phyloP scores from a whole-genome alignment of 2,888 invertebrate genomes.

The Malthinus seriepunctatus region DNA sequence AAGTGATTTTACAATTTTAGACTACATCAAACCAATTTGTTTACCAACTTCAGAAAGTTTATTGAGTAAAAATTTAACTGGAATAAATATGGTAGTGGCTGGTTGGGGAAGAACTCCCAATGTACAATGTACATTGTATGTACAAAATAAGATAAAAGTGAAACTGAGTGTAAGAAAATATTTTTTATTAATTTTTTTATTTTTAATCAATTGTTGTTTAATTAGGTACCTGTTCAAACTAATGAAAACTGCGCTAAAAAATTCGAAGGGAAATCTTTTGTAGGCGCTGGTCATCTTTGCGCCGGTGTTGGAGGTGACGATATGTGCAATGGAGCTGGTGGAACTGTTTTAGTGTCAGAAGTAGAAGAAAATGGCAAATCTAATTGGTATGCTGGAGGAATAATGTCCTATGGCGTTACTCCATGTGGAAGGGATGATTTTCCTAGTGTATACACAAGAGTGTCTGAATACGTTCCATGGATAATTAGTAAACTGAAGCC shows the following conservation, averaged over 20 bases:
- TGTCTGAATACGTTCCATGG: constrained; percentile 63
- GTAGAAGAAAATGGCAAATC: constrained; percentile 41
- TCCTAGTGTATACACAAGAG: constrained; percentile 66
- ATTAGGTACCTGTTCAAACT: constrained; percentile 56
- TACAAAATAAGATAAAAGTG: no score
- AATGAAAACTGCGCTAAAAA: constrained; percentile 56
- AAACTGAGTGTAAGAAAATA: not conserved
- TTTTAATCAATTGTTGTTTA: constrained; percentile 5
- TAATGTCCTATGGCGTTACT: constrained; percentile 65
- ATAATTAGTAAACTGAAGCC: constrained; percentile 53
- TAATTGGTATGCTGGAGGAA: constrained; percentile 59
- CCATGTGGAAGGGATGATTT: constrained; percentile 58
- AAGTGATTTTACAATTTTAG: constrained; percentile 44
- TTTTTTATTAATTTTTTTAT: no score
- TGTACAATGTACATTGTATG: no score
- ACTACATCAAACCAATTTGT: constrained; percentile 64
- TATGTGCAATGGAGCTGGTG: constrained; percentile 67
- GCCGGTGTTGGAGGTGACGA: constrained; percentile 61
- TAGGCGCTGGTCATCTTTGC: constrained; percentile 61
- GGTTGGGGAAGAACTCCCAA: constrained; percentile 66
- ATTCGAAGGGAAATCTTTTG: constrained; percentile 57
- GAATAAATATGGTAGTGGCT: constrained; percentile 58
- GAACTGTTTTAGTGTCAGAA: constrained; percentile 63
- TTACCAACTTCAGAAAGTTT: constrained; percentile 54
- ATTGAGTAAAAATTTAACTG: constrained; percentile 50